Percentiles rank a stretch among this genome's conserved stretches.
Evolutionary conservation across 2,888 invertebrate genomes (phyloP).

Genomic region (Luperina testacea): DNA sequence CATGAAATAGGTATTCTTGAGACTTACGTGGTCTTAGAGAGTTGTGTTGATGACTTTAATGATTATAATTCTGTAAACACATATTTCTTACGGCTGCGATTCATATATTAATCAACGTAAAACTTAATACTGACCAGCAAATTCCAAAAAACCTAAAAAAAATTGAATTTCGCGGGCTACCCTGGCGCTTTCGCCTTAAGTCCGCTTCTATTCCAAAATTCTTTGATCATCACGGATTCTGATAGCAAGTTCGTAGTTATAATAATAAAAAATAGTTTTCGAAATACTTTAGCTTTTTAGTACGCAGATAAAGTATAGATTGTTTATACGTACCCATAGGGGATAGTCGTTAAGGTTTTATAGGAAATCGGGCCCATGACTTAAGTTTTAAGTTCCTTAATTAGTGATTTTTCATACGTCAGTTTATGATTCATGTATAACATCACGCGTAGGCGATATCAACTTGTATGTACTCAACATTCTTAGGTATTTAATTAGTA

Average conservation of each 20-base stretch:
- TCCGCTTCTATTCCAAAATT: slow-evolving; percentile 67
- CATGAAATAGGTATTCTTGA: no score
- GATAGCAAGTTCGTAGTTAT: slow-evolving; percentile 73
- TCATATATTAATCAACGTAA: no score
- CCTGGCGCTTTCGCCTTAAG: no score
- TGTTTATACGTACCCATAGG: slow-evolving; percentile 84
- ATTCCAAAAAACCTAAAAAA: no score
- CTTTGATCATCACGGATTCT: slow-evolving; percentile 68
- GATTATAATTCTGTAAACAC: no score
- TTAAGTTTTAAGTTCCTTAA: slow-evolving; percentile 86
- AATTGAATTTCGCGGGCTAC: no score
- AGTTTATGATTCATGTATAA: slow-evolving; percentile 66
- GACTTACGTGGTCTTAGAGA: no score
- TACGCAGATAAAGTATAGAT: slow-evolving; percentile 80
- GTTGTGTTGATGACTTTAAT: no score
- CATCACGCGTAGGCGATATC: slow-evolving; percentile 68
- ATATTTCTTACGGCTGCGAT: no score
- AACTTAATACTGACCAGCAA: no score
- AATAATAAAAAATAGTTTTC: slow-evolving; percentile 78
- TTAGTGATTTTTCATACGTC: slow-evolving; percentile 67
- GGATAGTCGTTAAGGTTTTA: slow-evolving; percentile 83
- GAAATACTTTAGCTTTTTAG: slow-evolving; percentile 87
- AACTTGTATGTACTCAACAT: slow-evolving; percentile 81
- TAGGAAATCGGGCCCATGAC: slow-evolving; percentile 89
- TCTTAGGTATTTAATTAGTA: slow-evolving; percentile 81